Evolutionary conservation across 2,113 vertebrate genomes (phyloP).

Genomic region (Leiothrix lutea): DNA sequence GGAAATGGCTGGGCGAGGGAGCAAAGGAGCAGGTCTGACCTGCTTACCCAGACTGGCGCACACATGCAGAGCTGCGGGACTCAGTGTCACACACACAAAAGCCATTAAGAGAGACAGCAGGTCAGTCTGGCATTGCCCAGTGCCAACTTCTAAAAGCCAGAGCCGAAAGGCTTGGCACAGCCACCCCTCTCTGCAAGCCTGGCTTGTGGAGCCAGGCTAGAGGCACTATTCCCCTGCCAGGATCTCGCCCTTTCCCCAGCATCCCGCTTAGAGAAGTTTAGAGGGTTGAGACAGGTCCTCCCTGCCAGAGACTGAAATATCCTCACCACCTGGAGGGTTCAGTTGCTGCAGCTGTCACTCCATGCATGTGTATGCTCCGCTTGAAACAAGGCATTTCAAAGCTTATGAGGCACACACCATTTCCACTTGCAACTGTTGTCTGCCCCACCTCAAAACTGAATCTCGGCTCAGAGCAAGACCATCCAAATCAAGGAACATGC

Average conservation of each 20-base stretch:
- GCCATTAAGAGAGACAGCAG: conserved; percentile 57
- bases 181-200: not conserved
- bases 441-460: not conserved
- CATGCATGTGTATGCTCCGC: not conserved
- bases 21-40: not conserved
- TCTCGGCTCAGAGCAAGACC: not conserved
- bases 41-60: conserved; percentile 47
- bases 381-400: not conserved
- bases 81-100: conserved; percentile 37
- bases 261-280: not conserved
- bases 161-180: not conserved
- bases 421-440: not conserved
- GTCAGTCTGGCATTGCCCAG: conserved; percentile 35
- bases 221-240: not conserved
- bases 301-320: not conserved
- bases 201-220: not conserved
- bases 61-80: not conserved
- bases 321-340: not conserved
- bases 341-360: not conserved
- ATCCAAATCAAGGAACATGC: not conserved
- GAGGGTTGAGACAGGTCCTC: not conserved
- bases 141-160: conserved; percentile 48
- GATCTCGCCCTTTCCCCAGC: not conserved
- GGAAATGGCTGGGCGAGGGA: not conserved
- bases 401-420: not conserved